Evolutionary conservation across 2,888 invertebrate genomes (phyloP), one percentile per base, ranked within the genome.

Genomic region (Orthosia gracilis): DNA sequence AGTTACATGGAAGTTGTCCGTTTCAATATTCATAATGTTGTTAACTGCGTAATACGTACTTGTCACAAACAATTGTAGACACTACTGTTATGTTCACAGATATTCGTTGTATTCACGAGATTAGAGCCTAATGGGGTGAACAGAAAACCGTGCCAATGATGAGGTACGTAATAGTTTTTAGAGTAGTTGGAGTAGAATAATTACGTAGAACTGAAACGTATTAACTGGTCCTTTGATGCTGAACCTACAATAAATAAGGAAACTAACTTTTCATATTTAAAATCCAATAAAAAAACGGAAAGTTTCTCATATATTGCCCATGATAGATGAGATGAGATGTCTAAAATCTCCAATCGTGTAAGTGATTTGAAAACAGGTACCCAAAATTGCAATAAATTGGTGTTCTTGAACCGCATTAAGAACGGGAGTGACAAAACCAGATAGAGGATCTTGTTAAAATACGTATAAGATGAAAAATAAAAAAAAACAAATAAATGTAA

Each of bases 1-100:
- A 80, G 75, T 84, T 82, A 89, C 76, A 83, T 85, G 87, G 88
- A 89, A 88, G 85, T 78, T 75, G 74, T 76, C 64, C 68, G 75
- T 85, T 83, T 83, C 79, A 84, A 86, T 87, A 83, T 85, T 82
- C 86, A 84, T 81, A 79, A 76, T 69, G 63, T 50, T 85, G 83
- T 83, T 87, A 85, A 86, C 70, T 79, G 58, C 76, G 78, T 83
- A 78, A 83, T 77, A 76, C 70, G 57, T 69, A 72, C 57, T 47
- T 75, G 69, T 62, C 69, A 80, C 67, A 79, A 64, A 68, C 61
- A 59, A 69, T 67, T 64, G 31, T 58, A 54, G 59, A 55, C 5
- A 67, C 11, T 55, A 69, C 49, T 26, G 66, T 78, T 78, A 69
- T 52, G 57, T 78, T 68, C 47, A 65, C 55, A 23, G 0, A 49